These are phyloP conservation scores for Leptopilina syphax DNA, from an alignment of 2,888 invertebrate genomes.

Conservation along the genomic window DNA sequence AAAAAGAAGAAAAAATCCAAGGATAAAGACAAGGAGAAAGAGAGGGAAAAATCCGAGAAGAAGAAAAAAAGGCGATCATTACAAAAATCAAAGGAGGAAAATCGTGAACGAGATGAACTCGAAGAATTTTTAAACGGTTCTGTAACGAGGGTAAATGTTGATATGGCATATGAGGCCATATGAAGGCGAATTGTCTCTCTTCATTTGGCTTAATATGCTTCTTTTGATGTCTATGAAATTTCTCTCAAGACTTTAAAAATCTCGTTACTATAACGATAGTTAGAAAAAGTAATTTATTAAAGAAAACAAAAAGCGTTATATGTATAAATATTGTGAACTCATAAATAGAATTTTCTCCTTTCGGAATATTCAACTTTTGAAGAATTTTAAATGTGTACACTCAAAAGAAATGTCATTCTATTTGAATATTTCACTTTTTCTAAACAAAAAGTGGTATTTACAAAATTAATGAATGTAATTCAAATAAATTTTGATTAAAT, in stretches of 20 bases:
- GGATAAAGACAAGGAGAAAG: constrained; percentile 77
- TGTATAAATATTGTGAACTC: neutral
- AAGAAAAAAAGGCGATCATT: constrained; percentile 76
- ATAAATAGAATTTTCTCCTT: neutral
- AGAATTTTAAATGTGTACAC: constrained; percentile 37
- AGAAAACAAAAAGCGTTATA: no score
- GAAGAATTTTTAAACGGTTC: constrained; percentile 82
- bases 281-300: constrained; percentile 7
- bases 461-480: no score
- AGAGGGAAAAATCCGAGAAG: constrained; percentile 78
- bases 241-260: constrained; percentile 15
- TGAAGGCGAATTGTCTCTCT: constrained; percentile 67
- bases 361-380: constrained; percentile 46
- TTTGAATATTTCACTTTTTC: neutral
- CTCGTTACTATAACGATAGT: neutral
- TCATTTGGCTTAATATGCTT: neutral
- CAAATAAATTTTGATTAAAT: no score
- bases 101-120: constrained; percentile 78
- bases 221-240: constrained; percentile 16
- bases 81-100: constrained; percentile 76
- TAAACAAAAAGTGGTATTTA: constrained; percentile 33
- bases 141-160: constrained; percentile 78
- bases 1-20: constrained; percentile 78
- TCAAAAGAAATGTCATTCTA: constrained; percentile 45
- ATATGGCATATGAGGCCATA: constrained; percentile 81